Evolutionary conservation across 2,113 vertebrate species (phyloP).

Genomic region (Ammodytes marinus): DNA sequence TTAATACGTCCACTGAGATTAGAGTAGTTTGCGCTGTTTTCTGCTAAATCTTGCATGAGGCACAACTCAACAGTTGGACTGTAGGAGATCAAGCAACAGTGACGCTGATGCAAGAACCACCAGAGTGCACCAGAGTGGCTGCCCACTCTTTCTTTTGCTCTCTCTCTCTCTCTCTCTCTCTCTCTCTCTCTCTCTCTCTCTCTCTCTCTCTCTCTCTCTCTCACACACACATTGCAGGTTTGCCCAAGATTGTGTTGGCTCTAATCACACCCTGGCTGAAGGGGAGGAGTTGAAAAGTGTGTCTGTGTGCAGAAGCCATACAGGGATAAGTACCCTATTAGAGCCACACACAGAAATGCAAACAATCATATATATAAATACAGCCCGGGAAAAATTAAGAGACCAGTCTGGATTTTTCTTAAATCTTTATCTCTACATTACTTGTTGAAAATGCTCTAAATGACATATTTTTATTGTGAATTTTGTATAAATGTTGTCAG

Average conservation of each 20-base stretch:
- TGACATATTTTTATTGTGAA: no score
- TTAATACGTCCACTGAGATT: conserved; percentile 47
- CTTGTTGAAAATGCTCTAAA: no score
- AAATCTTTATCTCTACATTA: no score
- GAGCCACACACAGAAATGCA: conserved; percentile 19
- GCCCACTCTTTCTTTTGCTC: conserved; percentile 66
- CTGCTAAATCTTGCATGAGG: conserved; percentile 45
- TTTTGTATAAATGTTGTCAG: no score
- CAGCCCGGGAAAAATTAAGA: no score
- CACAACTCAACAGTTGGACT: conserved; percentile 62
- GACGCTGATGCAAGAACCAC: conserved; percentile 74
- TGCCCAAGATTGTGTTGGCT: conserved; percentile 75
- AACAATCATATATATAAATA: background rate
- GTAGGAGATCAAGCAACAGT: conserved; percentile 73
- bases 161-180: conserved; percentile 45
- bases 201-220: conserved; percentile 46
- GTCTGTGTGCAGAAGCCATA: conserved; percentile 60
- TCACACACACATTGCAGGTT: conserved; percentile 56
- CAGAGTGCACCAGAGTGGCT: conserved; percentile 77
- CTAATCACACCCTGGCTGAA: conserved; percentile 70
- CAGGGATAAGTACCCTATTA: conserved; percentile 44
- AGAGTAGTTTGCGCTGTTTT: conserved; percentile 27
- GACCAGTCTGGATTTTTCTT: no score
- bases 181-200: conserved; percentile 37
- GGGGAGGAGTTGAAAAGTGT: conserved; percentile 77